Conservation (phyloP, 1,140 invertebrate genomes). For the Drosophila sp. region DNA sequence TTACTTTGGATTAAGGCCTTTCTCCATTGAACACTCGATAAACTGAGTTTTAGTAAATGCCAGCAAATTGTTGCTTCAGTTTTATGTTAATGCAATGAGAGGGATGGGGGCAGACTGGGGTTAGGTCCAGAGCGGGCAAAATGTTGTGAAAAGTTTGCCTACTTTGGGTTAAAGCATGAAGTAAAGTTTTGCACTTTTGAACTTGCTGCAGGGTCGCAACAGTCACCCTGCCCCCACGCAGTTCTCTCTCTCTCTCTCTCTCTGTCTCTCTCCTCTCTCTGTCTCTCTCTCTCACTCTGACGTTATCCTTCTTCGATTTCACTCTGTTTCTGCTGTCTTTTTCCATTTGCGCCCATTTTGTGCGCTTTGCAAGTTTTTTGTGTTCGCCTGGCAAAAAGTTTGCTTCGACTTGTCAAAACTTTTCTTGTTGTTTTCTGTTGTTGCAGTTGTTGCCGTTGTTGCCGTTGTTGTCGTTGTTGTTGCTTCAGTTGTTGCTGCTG, state of each 20-base stretch:
- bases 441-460: constrained; percentile 43
- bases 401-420: constrained; percentile 75
- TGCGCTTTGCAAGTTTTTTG: constrained; percentile 69
- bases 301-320: not conserved
- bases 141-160: constrained; percentile 24
- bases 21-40: not conserved
- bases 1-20: not conserved
- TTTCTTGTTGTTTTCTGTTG: constrained; percentile 55
- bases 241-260: not conserved
- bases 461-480: too few species aligned
- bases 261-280: constrained; percentile 5
- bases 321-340: constrained; percentile 26
- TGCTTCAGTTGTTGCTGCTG: too few species aligned
- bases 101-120: not conserved
- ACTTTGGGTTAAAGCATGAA: constrained; percentile 50
- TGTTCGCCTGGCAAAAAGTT: constrained; percentile 62
- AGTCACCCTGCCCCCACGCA: not conserved
- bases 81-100: not conserved
- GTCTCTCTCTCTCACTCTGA: not conserved
- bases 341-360: constrained; percentile 61
- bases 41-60: not conserved
- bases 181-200: constrained; percentile 73
- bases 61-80: constrained; percentile 22
- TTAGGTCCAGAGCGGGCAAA: constrained; percentile 17
- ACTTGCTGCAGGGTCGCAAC: constrained; percentile 61